Conservation (phyloP, 2,888 invertebrate species). For the Pinctada fucata region DNA sequence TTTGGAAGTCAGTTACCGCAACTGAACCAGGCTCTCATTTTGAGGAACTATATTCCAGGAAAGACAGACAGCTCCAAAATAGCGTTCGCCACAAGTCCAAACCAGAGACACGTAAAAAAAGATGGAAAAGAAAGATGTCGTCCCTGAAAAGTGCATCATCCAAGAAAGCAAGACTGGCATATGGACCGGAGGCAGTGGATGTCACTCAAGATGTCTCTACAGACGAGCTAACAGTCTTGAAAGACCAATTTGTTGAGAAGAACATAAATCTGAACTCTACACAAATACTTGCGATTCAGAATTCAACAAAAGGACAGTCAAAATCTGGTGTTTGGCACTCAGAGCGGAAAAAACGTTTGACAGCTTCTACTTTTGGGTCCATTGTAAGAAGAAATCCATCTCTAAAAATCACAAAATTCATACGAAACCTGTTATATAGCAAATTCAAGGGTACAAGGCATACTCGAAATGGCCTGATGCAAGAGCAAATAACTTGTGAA, state of each 20-base stretch:
- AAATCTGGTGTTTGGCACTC: neutral
- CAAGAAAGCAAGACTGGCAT: constrained; percentile 14
- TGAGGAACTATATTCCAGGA: neutral
- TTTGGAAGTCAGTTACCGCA: neutral
- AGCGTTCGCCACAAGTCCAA: neutral
- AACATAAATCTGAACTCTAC: neutral
- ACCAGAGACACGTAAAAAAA: neutral
- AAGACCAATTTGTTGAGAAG: neutral
- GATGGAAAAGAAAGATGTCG: constrained; percentile 19
- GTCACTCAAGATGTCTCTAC: neutral
- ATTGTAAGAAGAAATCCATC: neutral
- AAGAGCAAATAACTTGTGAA: neutral
- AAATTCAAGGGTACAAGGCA: neutral
- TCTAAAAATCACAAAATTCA: neutral
- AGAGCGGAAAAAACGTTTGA: neutral
- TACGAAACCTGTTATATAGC: neutral
- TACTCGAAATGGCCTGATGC: neutral
- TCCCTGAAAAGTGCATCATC: neutral
- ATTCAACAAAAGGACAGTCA: neutral
- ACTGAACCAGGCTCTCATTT: neutral
- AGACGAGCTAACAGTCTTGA: neutral
- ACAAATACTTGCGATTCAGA: neutral
- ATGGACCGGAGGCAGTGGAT: constrained; percentile 12
- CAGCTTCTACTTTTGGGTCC: constrained; percentile 3
- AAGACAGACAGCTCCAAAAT: neutral